Base-by-base conservation (phyloP, 2,113 vertebrate genomes). In the Perca schrenkii region DNA sequence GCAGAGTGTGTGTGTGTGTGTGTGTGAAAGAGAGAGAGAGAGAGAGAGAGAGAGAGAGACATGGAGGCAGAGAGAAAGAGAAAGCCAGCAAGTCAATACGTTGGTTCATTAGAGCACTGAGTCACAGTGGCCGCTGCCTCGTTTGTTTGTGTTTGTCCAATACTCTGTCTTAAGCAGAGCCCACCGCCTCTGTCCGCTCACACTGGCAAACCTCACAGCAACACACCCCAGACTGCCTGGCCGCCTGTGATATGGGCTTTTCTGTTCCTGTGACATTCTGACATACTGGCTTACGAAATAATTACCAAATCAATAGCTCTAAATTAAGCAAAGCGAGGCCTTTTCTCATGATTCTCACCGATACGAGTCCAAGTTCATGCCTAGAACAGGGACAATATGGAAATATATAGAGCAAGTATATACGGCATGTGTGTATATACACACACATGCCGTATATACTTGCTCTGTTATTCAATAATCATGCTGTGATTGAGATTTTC, bases 71-170 rank as follows among this genome's bases (percentile, higher is more conserved):
- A 79, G 79, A 88, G 87, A 93, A 83, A 91, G 87, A 90, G 88
- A 94, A 90, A 95, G 94, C 94, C 92, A 95, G 93, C 93, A 91
- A 95, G 95, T 96, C 95, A 96, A 96, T 96, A 95, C 92, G 86
- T 89, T 95, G 95, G 92, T 95, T 96, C 94, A 95, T 96, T 96
- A 96, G 94, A 94, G 93, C 91, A 94, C 93, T 95, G 94, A 96
- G 94, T 95, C 95, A 95, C 93, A 94, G 95, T 92, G 92, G 92
- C 91, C 91, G 91, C 94, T 93, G 94, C 94, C 94, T 95, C 94
- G 91, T 95, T 95, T 95, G 94, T 95, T 95, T 95, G 94, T 95
- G 94, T 95, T 96, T 95, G 95, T 95, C 94, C 95, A 95, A 95
- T 95, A 95, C 93, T 94, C 92, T 91, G 93, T 94, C 94, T 94